phyloP scores from a whole-genome alignment of 2,113 vertebrate species.

The Lophura nycthemera region DNA sequence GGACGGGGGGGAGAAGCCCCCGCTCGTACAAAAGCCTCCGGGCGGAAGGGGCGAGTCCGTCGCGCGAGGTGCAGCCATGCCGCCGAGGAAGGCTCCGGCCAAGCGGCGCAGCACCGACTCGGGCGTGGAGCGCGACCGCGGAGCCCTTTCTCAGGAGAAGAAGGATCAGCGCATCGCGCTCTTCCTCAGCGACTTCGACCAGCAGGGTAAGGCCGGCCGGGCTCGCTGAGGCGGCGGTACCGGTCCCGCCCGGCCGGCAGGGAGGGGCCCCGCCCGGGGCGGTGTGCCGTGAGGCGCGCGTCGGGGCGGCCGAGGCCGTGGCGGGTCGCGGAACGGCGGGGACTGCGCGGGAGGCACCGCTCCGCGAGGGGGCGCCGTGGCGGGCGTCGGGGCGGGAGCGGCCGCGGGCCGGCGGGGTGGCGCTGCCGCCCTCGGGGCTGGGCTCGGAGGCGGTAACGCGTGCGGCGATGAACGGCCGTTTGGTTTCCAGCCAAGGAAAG shows the following conservation, averaged over 20 bases:
- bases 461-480: fast-evolving
- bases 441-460: fast-evolving
- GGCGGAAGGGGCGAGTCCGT: fast-evolving
- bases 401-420: too few species aligned
- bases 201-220: slow-evolving; percentile 75
- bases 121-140: slow-evolving; percentile 41
- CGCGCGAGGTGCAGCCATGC: neutral
- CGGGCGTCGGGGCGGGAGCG: neutral
- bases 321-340: too few species aligned
- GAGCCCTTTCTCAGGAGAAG: slow-evolving; percentile 11
- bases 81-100: neutral
- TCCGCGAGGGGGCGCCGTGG: neutral
- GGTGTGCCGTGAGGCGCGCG: neutral
- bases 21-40: neutral
- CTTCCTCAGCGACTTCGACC: slow-evolving; percentile 84
- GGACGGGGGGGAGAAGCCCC: neutral
- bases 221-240: neutral
- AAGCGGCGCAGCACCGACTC: slow-evolving; percentile 24
- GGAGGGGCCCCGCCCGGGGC: too few species aligned
- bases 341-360: neutral
- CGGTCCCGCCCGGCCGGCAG: neutral
- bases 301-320: too few species aligned
- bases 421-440: too few species aligned
- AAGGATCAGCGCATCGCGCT: slow-evolving; percentile 70
- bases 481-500: slow-evolving; percentile 53